phyloP scores from a whole-genome alignment of 2,113 vertebrate genomes.

The Setophaga kirtlandii region DNA sequence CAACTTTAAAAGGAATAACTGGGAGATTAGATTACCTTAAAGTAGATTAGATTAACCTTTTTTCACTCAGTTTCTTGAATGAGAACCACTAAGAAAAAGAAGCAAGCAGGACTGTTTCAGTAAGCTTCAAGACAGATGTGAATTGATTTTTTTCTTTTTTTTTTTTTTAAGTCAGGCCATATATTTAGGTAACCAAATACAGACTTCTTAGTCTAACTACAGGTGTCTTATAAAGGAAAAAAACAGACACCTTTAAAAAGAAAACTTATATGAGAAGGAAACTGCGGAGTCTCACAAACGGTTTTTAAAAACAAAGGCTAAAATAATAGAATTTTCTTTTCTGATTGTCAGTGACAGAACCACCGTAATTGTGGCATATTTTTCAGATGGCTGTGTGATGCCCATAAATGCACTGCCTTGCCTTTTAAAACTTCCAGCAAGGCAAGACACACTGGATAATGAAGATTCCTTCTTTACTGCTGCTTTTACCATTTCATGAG shows the following conservation, averaged over 20 bases:
- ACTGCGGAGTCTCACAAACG: neutral
- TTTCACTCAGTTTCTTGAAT: neutral
- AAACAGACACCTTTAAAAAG: neutral
- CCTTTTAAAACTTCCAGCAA: neutral
- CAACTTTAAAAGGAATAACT: neutral
- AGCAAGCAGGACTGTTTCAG: neutral
- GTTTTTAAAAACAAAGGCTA: neutral
- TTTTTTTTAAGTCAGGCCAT: neutral
- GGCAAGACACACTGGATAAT: neutral
- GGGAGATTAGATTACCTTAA: neutral
- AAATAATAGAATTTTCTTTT: neutral
- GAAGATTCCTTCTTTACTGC: neutral
- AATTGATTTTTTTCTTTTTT: neutral
- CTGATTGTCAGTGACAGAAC: neutral
- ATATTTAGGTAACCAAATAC: neutral
- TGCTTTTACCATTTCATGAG: neutral
- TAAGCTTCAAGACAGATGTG: neutral
- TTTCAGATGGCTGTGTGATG: neutral
- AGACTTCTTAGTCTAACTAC: neutral
- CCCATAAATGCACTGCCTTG: neutral
- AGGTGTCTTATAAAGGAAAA: neutral
- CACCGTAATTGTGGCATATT: neutral
- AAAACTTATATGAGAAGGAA: neutral
- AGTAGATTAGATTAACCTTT: neutral
- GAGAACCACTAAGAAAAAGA: neutral